Base-by-base conservation (phyloP, 2,888 invertebrate species). In the Diachrysia chrysitis region DNA sequence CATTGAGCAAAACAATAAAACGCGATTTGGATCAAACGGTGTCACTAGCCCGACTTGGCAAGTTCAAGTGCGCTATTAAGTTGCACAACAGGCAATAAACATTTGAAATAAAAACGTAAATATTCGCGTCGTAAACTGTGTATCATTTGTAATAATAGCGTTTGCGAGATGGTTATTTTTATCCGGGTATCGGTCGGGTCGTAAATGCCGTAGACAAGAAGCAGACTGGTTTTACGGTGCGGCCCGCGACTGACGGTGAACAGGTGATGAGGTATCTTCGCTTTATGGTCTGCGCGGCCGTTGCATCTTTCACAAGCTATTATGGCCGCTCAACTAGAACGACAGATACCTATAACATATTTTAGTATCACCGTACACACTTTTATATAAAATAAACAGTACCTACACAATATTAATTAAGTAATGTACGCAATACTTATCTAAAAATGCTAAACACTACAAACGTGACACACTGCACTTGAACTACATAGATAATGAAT, bases 1-100 rank as follows among this genome's bases (percentile, higher is more conserved):
- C 94, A 94, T 94, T 94, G 90, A 94, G 89, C 84, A 87, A 88
- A 91, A 94, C 94, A 95, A 95, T 95, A 94, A 94, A 94, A 93
- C 89, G 86, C 89, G 93, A 93, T 93, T 92, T 89, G 92, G 89
- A 93, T 94, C 94, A 93, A 92, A 93, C 89, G 89, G 93, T 95
- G 95, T 94, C 94, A 94, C 94, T 93, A 91, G 93, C 91, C 89
- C 87, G 82, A 56, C 63, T 73, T 59, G 66, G 81, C 93, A 95
- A 95, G 95, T 95, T 95, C 95, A 95, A 95, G 95, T 91, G 87
- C 90, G 90, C 91, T 88, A 92, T 95, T 93, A 94, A 93, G 90
- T 94, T 94, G 90, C 93, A 93, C 90, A 93, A 93, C 92, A 87
- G 85, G 90, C 91, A 87, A 92, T 94, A 94, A 94, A 92, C 89